Evolutionary conservation across 2,888 invertebrate species (phyloP).

Genomic region (Nemoura dubitans): DNA sequence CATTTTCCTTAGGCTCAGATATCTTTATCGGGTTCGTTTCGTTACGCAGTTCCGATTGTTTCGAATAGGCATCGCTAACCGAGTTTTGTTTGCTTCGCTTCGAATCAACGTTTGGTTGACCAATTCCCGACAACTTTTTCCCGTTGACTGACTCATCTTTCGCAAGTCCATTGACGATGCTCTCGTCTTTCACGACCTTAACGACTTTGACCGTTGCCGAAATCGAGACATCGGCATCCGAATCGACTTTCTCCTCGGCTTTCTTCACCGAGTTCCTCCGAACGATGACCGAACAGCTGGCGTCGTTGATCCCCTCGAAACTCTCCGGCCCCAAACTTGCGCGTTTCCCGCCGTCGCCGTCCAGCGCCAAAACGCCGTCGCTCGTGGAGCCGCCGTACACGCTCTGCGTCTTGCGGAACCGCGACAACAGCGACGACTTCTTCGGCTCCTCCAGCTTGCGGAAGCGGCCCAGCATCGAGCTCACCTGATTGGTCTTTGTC

Average conservation of each 20-base stretch:
- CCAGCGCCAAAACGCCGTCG: conserved; percentile 53
- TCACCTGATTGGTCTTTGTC: conserved; percentile 67
- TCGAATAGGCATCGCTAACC: no score
- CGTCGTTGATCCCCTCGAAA: not conserved
- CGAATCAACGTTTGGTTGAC: not conserved
- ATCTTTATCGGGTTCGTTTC: not conserved
- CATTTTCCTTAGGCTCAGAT: not conserved
- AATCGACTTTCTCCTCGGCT: conserved; percentile 39
- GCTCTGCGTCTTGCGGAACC: conserved; percentile 56
- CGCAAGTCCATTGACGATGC: no score
- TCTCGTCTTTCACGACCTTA: conserved; percentile 8
- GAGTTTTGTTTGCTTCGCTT: no score
- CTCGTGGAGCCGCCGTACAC: conserved; percentile 54
- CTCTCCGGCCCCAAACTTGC: conserved; percentile 3
- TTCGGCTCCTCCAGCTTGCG: conserved; percentile 64
- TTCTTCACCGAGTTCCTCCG: conserved; percentile 45
- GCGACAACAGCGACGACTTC: conserved; percentile 50
- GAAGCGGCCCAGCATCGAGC: conserved; percentile 79
- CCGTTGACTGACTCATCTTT: not conserved
- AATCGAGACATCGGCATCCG: conserved; percentile 42
- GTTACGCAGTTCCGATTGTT: no score
- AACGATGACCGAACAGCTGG: not conserved
- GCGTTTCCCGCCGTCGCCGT: conserved; percentile 41
- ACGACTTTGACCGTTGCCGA: conserved; percentile 25
- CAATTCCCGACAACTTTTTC: not conserved